Evolutionary conservation across 2,113 vertebrate species (phyloP), one percentile per base, ranked within the genome.

Genomic region (Mirza zaza): DNA sequence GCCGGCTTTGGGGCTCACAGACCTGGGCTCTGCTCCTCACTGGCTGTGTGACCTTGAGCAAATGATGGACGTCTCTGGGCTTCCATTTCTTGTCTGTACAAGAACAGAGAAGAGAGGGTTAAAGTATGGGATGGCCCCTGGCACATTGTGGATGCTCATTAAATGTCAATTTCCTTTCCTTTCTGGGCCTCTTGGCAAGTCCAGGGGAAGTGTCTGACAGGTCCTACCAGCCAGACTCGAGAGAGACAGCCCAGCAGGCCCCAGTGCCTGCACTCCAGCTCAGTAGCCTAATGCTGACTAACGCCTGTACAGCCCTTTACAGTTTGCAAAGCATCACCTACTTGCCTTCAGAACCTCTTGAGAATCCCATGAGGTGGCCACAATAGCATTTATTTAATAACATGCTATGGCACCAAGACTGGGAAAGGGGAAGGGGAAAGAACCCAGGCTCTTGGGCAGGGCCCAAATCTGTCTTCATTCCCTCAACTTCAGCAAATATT

Each of bases 111-210:
- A 94, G 91, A 92, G 65, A 96, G 95, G 76, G 95, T 97, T 97
- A 96, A 96, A 71, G 48, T 57, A 55, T 87, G 90, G 67, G 87
- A 94, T 92, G 86, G 65, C 36, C 34, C 70, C 90, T 98, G 96
- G 97, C 96, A 95, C 84, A 39, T 94, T 8, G 1, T 45, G 87
- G 93, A 87, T 90, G 65, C 95, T 95, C 95, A 84, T 97, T 95
- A 97, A 97, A 96, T 84, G 94, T 96, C 97, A 84, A 93, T 98
- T 98, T 97, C 97, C 96, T 97, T 96, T 97, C 87, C 96, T 92
- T 95, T 95, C 84, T 92, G 94, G 83, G 95, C 94, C 87, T 97
- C 87, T 94, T 97, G 97, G 97, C 95, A 97, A 75, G 65, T 86
- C 0, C 1, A 95, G 79, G 90, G 97, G 96, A 97, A 98, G 96